Conservation (phyloP, 1,140 invertebrate species). For the Calephelis nemesis region DNA sequence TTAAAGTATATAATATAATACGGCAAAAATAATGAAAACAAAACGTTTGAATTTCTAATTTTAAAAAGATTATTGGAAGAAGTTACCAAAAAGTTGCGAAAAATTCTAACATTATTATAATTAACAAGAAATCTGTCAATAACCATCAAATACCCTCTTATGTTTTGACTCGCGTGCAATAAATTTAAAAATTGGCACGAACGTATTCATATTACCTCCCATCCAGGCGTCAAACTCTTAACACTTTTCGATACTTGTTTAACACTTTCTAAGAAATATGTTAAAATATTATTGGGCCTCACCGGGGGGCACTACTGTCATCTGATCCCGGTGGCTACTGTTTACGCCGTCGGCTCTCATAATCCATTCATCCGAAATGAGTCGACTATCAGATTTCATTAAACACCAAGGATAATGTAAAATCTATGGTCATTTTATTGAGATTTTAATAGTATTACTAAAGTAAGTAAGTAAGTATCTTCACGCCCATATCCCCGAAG, state of each 20-base stretch:
- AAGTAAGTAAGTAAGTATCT: too few relatives aligned
- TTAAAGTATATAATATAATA: too few relatives aligned
- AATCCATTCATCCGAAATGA: constrained; percentile 35
- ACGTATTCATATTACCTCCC: constrained; percentile 4
- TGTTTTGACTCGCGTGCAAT: constrained; percentile 8
- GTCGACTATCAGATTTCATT: constrained; percentile 57
- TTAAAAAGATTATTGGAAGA: too few relatives aligned
- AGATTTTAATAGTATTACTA: neutral
- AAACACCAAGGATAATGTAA: constrained; percentile 42
- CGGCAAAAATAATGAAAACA: too few relatives aligned
- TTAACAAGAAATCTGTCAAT: neutral
- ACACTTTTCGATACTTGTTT: constrained; percentile 15
- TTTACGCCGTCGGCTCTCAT: constrained; percentile 56
- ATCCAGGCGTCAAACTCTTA: constrained; percentile 20
- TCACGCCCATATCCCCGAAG: too few relatives aligned
- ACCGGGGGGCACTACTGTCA: constrained; percentile 60
- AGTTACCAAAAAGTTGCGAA: too few relatives aligned
- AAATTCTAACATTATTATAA: neutral
- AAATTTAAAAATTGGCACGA: neutral
- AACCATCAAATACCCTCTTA: neutral
- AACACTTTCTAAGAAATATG: constrained; percentile 17
- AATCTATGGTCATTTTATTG: neutral
- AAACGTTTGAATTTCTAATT: too few relatives aligned
- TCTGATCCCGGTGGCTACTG: constrained; percentile 61
- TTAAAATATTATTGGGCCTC: constrained; percentile 29